A percentile compares a stretch with the other conserved stretches of the same genome.
Evolutionary conservation across 1,140 invertebrate species (phyloP).

Genomic region (Drosophila parvula): DNA sequence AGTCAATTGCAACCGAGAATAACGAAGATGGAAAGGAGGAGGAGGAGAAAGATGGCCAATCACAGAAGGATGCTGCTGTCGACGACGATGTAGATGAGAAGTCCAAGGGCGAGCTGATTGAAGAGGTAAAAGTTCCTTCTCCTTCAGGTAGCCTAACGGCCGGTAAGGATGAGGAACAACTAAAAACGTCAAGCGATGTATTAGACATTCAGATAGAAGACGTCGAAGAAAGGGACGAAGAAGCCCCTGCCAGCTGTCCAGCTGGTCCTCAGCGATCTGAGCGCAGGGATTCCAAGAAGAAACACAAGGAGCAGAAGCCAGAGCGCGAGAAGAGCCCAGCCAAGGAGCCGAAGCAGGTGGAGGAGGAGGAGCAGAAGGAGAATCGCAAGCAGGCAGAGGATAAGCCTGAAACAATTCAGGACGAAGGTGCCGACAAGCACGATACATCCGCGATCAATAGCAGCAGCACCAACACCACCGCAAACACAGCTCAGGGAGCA

Average conservation of each 20-base stretch:
- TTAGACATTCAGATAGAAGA: constrained; percentile 80
- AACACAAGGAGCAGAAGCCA: constrained; percentile 18
- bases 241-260: constrained; percentile 2
- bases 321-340: constrained; percentile 1
- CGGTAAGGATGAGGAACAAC: constrained; percentile 72
- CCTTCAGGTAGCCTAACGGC: constrained; percentile 72
- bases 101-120: constrained; percentile 25
- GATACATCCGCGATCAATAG: constrained; percentile 29
- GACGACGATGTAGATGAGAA: constrained; percentile 21
- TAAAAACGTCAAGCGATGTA: constrained; percentile 80
- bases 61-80: constrained; percentile 7
- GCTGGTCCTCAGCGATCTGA: constrained; percentile 34
- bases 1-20: constrained; percentile 12
- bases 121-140: constrained; percentile 80
- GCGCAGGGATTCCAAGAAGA: constrained; percentile 43
- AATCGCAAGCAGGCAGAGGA: constrained; percentile 48
- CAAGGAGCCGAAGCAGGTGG: constrained; percentile 2
- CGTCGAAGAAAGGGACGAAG: constrained; percentile 62
- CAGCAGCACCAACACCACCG: background rate
- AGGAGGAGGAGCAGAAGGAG: constrained; percentile 63
- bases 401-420: constrained; percentile 5
- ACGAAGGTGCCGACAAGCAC: constrained; percentile 36
- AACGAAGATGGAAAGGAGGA: constrained; percentile 11
- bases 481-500: constrained; percentile 10
- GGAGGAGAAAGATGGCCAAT: constrained; percentile 16